A percentile compares a stretch with the other conserved stretches of the same genome.
phyloP scores from a whole-genome alignment of 2,113 vertebrate genomes.

The Canis aureus region DNA sequence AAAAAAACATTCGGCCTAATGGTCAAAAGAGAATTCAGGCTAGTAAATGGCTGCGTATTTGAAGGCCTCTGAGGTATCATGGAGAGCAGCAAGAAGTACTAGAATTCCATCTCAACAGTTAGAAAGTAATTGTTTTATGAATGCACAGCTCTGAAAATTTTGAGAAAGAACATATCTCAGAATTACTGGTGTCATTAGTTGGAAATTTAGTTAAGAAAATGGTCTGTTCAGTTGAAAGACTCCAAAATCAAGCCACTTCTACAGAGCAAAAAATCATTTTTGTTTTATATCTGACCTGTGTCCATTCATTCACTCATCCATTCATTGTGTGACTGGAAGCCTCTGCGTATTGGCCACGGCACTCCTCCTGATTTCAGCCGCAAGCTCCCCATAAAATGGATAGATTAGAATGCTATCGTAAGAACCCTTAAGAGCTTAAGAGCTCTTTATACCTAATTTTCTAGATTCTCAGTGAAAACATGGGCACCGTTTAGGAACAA shows the following conservation, averaged over 20 bases:
- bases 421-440: background rate
- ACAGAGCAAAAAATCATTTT: background rate
- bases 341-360: background rate
- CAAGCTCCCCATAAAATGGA: background rate
- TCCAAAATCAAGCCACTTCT: background rate
- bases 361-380: background rate
- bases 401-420: background rate
- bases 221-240: background rate
- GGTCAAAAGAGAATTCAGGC: background rate
- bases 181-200: background rate
- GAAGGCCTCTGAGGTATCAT: background rate
- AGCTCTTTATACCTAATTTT: background rate
- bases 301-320: background rate
- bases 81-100: background rate
- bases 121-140: background rate
- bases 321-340: background rate
- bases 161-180: background rate
- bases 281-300: background rate
- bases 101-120: background rate
- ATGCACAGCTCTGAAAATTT: background rate
- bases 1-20: background rate
- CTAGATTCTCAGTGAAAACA: constrained; percentile 4
- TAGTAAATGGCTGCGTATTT: background rate
- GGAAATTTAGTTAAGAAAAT: constrained; percentile 21
- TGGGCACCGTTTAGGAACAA: background rate